Conservation (phyloP, 2,797 vertebrate genomes). For the Choloepus didactylus region DNA sequence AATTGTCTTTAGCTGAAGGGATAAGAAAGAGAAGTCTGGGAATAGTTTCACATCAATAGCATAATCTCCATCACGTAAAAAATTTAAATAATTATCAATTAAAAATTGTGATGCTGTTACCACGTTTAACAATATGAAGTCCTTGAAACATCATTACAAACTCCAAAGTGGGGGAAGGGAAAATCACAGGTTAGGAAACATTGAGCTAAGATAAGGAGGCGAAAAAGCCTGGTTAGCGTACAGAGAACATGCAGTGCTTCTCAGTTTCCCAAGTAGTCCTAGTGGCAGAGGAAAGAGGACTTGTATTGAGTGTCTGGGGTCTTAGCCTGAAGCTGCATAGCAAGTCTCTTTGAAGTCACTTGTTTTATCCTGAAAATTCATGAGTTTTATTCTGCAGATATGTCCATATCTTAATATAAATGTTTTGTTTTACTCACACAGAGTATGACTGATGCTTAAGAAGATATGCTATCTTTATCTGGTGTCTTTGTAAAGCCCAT, state of each 20-base stretch:
- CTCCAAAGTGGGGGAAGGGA: background rate
- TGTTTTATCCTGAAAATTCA: background rate
- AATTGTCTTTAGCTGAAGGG: background rate
- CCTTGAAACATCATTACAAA: background rate
- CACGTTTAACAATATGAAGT: background rate
- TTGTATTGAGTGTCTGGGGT: background rate
- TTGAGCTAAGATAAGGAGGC: background rate
- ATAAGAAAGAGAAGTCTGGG: background rate
- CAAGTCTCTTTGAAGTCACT: conserved; percentile 10
- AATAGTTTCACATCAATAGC: background rate
- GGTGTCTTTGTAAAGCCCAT: background rate
- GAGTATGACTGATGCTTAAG: background rate
- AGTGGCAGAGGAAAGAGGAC: background rate
- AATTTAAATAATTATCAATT: background rate
- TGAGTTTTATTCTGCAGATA: background rate
- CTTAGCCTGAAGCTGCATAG: background rate
- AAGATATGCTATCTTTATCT: background rate
- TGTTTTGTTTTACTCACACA: background rate
- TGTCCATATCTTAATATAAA: background rate
- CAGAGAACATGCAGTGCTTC: background rate
- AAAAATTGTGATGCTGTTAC: background rate
- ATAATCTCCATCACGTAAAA: background rate
- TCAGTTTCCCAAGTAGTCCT: background rate
- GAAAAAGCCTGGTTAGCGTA: background rate
- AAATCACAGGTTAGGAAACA: background rate